Evolutionary conservation across 2,113 vertebrate species (phyloP), one percentile per base, ranked within the genome.

Genomic region (Gallinago media): DNA sequence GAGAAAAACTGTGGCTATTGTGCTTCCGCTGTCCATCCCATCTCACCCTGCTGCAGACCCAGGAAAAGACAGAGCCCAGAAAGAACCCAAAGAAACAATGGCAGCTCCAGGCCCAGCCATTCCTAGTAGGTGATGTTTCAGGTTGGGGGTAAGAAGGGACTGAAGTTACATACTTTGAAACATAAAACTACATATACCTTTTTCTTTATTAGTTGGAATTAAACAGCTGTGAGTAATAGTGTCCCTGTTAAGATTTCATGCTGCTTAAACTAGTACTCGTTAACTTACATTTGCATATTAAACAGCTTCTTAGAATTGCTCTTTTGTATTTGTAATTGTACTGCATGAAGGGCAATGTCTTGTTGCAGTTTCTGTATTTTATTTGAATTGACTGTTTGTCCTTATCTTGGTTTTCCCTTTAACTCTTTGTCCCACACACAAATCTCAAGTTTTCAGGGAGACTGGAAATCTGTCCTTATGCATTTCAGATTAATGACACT

Each of bases 71-170:
- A 94, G 91, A 96, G 61, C 79, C 88, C 85, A 91, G 93, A 93
- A 92, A 84, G 94, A 96, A 80, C 68, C 78, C 94, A 95, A 90
- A 96, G 96, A 97, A 88, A 96, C 95, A 92, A 89, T 95, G 94
- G 88, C 94, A 96, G 94, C 92, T 97, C 93, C 95, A 93, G 95
- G 81, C 88, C 95, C 97, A 94, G 88, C 94, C 84, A 78, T 95
- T 94, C 96, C 96, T 94, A 98, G 97, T 98, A 98, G 97, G 97
- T 98, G 97, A 91, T 94, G 50, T 93, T 96, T 98, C 94, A 97
- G 96, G 94, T 96, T 83, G 93, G 93, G 93, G 85, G 93, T 92
- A 86, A 92, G 83, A 95, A 93, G 87, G 89, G 92, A 62, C 56
- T 85, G 23, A 59, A 88, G 78, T 66, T 85, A 59, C 18, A 4